Evolutionary conservation across 2,797 vertebrate genomes (phyloP).

Genomic region (Phataginus tricuspis): DNA sequence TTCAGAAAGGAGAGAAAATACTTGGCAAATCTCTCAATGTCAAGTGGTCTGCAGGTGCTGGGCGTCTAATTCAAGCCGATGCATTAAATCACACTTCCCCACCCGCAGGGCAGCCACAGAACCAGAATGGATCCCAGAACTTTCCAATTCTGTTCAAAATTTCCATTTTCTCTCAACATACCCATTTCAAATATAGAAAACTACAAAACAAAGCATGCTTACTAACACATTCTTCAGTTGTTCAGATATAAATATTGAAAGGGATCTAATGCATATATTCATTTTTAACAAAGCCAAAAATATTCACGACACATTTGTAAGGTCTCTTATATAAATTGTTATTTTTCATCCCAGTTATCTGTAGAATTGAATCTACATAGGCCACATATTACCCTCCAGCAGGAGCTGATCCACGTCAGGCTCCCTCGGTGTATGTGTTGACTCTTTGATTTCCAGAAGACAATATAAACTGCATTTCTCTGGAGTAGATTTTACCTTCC

Average conservation of each 20-base stretch:
- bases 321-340: constrained; percentile 60
- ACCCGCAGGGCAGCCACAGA: not conserved
- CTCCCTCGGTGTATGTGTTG: not conserved
- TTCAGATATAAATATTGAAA: constrained; percentile 56
- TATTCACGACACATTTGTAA: constrained; percentile 25
- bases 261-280: constrained; percentile 54
- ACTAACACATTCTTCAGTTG: not conserved
- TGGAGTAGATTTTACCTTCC: not conserved
- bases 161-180: not conserved
- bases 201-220: constrained; percentile 8
- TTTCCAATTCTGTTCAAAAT: not conserved
- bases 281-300: constrained; percentile 56
- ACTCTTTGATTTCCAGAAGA: not conserved
- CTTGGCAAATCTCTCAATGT: not conserved
- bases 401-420: not conserved
- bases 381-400: not conserved
- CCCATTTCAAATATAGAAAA: constrained; percentile 5
- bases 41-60: not conserved
- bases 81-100: not conserved
- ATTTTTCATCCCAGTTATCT: constrained; percentile 51
- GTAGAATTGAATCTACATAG: not conserved
- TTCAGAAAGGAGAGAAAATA: not conserved
- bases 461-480: not conserved
- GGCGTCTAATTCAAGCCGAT: not conserved
- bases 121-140: not conserved